phyloP scores from a whole-genome alignment of 2,797 vertebrate species.

The Enteromius anoplus region DNA sequence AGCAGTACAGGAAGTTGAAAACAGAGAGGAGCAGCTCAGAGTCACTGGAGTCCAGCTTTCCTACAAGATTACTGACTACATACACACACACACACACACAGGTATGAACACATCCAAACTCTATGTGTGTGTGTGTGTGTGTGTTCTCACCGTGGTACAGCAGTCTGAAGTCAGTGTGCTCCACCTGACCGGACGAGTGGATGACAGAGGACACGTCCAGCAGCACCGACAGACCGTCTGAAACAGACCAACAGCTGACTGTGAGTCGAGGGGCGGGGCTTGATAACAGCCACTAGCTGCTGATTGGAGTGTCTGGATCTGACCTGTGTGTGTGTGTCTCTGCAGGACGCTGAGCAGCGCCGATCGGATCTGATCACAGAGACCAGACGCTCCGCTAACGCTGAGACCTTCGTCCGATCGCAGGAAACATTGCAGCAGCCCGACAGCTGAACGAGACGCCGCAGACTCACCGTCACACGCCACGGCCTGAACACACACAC shows the following conservation, averaged over 20 bases:
- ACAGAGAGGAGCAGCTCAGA: conserved; percentile 83
- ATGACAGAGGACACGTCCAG: conserved; percentile 86
- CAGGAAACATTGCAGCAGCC: conserved; percentile 77
- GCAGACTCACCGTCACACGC: conserved; percentile 76
- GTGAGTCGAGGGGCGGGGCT: neutral
- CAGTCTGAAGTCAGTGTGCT: conserved; percentile 87
- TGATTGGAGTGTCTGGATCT: conserved; percentile 15
- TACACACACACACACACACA: neutral
- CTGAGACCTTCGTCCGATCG: conserved; percentile 58
- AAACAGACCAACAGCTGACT: neutral
- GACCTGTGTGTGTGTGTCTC: conserved; percentile 66
- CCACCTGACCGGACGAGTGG: conserved; percentile 76
- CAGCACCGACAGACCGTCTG: conserved; percentile 64
- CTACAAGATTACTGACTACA: conserved; percentile 88
- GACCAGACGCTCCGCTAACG: conserved; percentile 64
- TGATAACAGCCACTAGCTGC: neutral
- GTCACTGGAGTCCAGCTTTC: conserved; percentile 77
- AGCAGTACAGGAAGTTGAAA: conserved; percentile 90
- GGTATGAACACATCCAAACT: too few species aligned
- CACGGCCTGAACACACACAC: conserved; percentile 76
- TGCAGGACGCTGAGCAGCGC: conserved; percentile 86
- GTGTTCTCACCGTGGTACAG: conserved; percentile 86
- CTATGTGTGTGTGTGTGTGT: neutral
- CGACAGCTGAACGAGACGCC: conserved; percentile 77
- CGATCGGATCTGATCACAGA: conserved; percentile 78